Evolutionary conservation across 1,140 invertebrate genomes (phyloP).

Genomic region (Euwallacea similis): DNA sequence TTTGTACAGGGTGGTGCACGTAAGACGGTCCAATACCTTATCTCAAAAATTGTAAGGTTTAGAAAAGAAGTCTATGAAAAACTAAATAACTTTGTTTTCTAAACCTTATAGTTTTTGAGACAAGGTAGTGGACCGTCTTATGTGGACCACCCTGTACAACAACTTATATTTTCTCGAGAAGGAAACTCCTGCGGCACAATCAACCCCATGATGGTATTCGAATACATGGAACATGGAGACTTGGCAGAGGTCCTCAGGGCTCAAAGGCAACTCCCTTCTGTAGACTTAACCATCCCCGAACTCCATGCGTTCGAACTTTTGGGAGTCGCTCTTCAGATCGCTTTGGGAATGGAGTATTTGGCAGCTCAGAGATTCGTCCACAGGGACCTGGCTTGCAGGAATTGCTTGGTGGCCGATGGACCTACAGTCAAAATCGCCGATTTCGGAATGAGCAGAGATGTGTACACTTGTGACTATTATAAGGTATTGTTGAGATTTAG

Average conservation of each 20-base stretch:
- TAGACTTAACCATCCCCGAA: constrained; percentile 50
- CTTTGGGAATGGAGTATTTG: constrained; percentile 86
- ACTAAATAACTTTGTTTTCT: too few relatives aligned
- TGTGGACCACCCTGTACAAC: neutral
- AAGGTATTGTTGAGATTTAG: constrained; percentile 61
- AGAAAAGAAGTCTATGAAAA: too few relatives aligned
- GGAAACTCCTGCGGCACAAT: constrained; percentile 53
- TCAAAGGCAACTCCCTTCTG: constrained; percentile 56
- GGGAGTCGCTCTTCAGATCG: constrained; percentile 74
- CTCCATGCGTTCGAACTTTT: constrained; percentile 61
- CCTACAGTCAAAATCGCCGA: constrained; percentile 87
- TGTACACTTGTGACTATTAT: constrained; percentile 92
- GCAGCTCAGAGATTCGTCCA: constrained; percentile 88
- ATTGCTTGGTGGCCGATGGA: constrained; percentile 82
- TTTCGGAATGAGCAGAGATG: constrained; percentile 88
- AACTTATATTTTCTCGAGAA: constrained; percentile 55
- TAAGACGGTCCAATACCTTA: too few relatives aligned
- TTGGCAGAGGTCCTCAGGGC: constrained; percentile 78
- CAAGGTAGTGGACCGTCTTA: too few relatives aligned
- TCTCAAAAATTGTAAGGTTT: too few relatives aligned
- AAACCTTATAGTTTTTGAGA: too few relatives aligned
- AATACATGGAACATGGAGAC: constrained; percentile 90
- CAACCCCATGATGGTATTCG: constrained; percentile 90
- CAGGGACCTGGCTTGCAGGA: constrained; percentile 86
- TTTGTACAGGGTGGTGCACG: too few relatives aligned